These are phyloP conservation scores for Crypturellus undulatus DNA, from an alignment of 2,113 vertebrate species.

Conservation along the genomic window DNA sequence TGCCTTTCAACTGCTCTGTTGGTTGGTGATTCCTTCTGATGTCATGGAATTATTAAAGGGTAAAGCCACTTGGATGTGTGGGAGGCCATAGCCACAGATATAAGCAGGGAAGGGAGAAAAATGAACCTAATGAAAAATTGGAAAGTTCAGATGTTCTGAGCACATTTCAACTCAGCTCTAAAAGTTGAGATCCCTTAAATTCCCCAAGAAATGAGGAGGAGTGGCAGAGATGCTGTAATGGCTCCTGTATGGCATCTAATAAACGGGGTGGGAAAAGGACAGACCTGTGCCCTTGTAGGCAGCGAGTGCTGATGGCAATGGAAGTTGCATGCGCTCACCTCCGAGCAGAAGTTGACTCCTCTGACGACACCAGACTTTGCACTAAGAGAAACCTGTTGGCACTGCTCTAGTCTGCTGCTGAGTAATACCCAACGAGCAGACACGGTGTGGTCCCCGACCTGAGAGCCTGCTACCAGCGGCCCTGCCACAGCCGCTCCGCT, in stretches of 20 bases:
- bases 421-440: neutral
- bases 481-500: neutral
- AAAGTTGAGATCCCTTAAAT: neutral
- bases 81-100: neutral
- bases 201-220: neutral
- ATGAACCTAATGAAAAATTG: neutral
- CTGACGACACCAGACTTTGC: neutral
- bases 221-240: conserved; percentile 13
- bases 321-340: neutral
- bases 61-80: neutral
- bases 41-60: neutral
- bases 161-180: neutral
- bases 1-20: neutral
- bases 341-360: conserved; percentile 8
- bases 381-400: neutral
- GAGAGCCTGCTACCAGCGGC: neutral
- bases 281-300: conserved; percentile 34
- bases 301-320: conserved; percentile 27
- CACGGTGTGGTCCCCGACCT: neutral
- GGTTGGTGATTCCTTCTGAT: neutral
- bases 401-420: neutral
- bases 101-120: neutral
- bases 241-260: neutral
- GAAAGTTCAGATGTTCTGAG: neutral
- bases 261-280: conserved; percentile 24